Base-by-base conservation (phyloP, 2,113 vertebrate genomes). In the Podilymbus podiceps region DNA sequence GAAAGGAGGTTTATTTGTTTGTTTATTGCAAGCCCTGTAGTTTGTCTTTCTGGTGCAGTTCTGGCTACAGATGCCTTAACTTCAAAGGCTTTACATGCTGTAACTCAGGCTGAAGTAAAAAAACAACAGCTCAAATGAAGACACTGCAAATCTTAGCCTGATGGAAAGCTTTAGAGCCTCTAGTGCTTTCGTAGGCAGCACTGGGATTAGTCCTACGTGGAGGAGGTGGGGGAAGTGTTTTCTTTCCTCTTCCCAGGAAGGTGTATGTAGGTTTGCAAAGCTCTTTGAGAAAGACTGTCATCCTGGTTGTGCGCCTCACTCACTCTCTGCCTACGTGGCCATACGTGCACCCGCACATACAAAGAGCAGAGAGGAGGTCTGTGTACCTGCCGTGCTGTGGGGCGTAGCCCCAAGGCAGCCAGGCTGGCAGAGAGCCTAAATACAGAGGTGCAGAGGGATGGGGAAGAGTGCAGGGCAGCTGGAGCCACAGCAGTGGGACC, bases 51-150 rank as follows among this genome's bases (percentile, higher is more conserved):
- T 85, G 63, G 60, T 22, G 33, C 4, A 0, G 17, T 74, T 96
- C 90, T 3, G 4, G 44, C 71, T 89, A n/a, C 2, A 7, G 74
- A 53, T 88, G n/a, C 49, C 66, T 76, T 63, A 72, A 86, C 86
- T 85, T 94, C 90, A 88, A 91, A 94, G 60, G 66, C 62, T 91
- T 89, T 82, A 31, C 52, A 15, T 28, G 35, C 58, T 59, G 47
- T 84, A 78, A 69, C 33, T 91, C 72, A 64, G 85, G 55, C 64
- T 94, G 83, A 95, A 85, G 64, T 89, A 81, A 83, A 92, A 94
- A 97, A 33, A 73, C 10, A 15, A 49, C 64, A 72, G 73, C 49
- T 92, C 67, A 71, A 18, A 80, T 62, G 71, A 84, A 86, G 75
- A 64, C 15, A 5, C 40, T 53, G 40, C 35, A 77, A 59, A 42